Evolutionary conservation across 2,888 invertebrate genomes (phyloP), one percentile per base, ranked within the genome.

Genomic region (Anticlea derivata): DNA sequence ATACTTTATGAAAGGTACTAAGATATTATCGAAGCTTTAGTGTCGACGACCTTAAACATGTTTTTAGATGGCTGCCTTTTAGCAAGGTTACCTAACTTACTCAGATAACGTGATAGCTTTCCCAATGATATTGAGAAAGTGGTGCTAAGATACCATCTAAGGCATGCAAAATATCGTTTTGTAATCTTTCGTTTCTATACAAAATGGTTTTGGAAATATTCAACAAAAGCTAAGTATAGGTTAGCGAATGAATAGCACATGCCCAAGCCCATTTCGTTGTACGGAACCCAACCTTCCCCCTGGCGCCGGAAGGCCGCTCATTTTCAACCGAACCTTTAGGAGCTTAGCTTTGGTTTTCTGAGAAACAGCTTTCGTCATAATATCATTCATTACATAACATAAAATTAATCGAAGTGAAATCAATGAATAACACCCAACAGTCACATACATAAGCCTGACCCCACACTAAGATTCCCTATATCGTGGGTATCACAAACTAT

Each of bases 201-300:
- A 57, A 53, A 57, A 49, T 30, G 27, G 29, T 48, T 60, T 63
- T 60, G 58, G 61, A 60, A 66, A 63, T 62, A 63, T 56, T 55
- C 50, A 57, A 60, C 44, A 63, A 61, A 60, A 61, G 35, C 34
- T 50, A 56, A 57, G 48, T 12, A 44, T 43, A 51, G 55, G 55
- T 61, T 53, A 57, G 58, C 55, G 50, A 41, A 26, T 58, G 54
- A 55, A 55, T 49, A 50, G 62, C 54, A 57, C 49, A 51, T 47
- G 54, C 38, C 27, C 27, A 17, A 50, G 52, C 52, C 56, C 38
- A 46, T 46, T 48, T 35, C 11, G 38, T 46, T 41, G 39, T 45
- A 33, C 31, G 11, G 29, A 39, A 22, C 29, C 41, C 23, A 26
- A 26, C 30, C 29, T 45, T 8, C 45, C 39, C 34, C 27, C 24